These are phyloP conservation scores for Palythoa grandis DNA, from an alignment of 92 coral and sea anemone species.

Conservation along the genomic window DNA sequence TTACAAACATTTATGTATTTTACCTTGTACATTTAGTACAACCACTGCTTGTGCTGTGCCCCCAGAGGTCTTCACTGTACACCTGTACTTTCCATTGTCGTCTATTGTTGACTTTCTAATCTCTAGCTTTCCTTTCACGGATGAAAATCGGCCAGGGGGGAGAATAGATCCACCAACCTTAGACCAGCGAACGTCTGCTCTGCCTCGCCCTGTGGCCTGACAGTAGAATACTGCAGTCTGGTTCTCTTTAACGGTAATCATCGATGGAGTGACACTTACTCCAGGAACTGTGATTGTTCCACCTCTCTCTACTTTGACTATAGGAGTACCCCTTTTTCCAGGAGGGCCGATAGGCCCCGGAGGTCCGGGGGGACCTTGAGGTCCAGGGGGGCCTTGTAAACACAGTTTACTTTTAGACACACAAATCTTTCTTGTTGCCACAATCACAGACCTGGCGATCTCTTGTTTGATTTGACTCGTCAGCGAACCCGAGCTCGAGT, in stretches of 20 bases:
- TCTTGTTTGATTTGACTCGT: conserved; percentile 22
- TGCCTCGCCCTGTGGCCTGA: conserved; percentile 20
- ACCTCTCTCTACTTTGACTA: conserved; percentile 1
- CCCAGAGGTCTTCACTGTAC: conserved; percentile 17
- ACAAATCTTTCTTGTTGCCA: conserved; percentile 30
- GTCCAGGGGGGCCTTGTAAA: conserved; percentile 37
- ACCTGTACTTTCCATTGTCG: conserved; percentile 19
- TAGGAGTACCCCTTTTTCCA: conserved; percentile 11
- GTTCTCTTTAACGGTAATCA: conserved; percentile 20
- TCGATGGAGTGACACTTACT: conserved; percentile 21
- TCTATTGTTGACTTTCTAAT: conserved; percentile 10
- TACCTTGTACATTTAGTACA: conserved; percentile 35
- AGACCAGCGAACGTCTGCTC: conserved; percentile 19
- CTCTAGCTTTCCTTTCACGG: conserved; percentile 19
- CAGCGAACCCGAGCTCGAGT: neutral
- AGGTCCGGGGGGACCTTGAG: conserved; percentile 18
- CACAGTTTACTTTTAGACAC: conserved; percentile 25
- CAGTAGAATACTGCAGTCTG: conserved; percentile 32
- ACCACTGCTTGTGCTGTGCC: conserved; percentile 23
- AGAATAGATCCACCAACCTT: neutral
- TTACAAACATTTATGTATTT: neutral
- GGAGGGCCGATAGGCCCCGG: conserved; percentile 29
- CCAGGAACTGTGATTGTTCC: conserved; percentile 12
- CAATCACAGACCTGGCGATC: conserved; percentile 17
- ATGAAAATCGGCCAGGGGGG: conserved; percentile 18